Conservation (phyloP, 2,888 invertebrate species). For the Ptychoptera albimana region DNA sequence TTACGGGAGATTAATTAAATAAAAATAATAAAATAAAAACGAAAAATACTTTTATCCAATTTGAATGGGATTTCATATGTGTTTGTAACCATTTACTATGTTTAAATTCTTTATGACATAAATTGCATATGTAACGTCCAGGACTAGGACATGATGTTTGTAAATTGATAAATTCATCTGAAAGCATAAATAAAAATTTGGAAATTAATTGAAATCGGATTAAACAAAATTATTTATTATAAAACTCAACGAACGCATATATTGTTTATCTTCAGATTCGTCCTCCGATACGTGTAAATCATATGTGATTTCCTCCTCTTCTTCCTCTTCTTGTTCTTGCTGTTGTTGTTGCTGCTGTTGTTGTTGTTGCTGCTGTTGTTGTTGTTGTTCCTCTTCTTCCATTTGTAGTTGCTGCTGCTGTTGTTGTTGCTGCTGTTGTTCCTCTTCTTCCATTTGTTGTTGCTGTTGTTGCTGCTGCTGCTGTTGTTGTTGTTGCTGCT, state of each 20-base stretch:
- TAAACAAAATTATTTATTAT: not conserved
- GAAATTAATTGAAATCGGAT: not conserved
- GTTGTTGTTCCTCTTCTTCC: not conserved
- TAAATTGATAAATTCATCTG: conserved; percentile 29
- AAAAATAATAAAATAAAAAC: not conserved
- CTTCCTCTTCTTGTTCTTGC: conserved; percentile 14
- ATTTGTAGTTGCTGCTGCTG: not conserved
- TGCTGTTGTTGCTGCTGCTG: not conserved
- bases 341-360: conserved; percentile 1
- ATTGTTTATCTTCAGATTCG: conserved; percentile 14
- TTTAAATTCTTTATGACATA: conserved; percentile 46
- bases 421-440: conserved; percentile 1
- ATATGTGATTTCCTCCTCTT: conserved; percentile 11
- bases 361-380: not conserved
- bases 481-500: not conserved
- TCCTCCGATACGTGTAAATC: conserved; percentile 13
- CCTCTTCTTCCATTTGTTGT: not conserved
- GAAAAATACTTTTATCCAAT: conserved; percentile 38
- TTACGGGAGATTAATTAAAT: not conserved
- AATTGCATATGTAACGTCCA: conserved; percentile 42
- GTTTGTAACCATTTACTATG: conserved; percentile 43
- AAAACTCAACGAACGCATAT: conserved; percentile 7
- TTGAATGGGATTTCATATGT: conserved; percentile 44
- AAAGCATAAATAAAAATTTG: conserved; percentile 6
- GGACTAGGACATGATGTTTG: conserved; percentile 39